phyloP scores from a whole-genome alignment of 2,113 vertebrate genomes.

The Hippolais icterina region DNA sequence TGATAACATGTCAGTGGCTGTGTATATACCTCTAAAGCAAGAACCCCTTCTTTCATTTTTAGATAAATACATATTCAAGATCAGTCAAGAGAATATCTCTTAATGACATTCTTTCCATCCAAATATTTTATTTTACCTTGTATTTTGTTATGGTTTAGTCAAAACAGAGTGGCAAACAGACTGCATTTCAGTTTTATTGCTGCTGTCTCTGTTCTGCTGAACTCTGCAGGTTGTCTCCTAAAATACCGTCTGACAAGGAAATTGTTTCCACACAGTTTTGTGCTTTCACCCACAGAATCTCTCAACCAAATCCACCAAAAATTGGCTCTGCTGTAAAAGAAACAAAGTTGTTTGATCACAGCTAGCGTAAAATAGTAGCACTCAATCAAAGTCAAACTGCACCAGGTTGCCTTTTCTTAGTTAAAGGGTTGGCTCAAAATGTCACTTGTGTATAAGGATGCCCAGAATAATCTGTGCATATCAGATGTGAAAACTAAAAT shows the following conservation, averaged over 20 bases:
- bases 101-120: neutral
- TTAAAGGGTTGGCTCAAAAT: neutral
- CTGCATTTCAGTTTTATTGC: neutral
- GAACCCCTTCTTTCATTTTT: neutral
- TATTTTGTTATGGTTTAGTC: neutral
- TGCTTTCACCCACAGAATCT: neutral
- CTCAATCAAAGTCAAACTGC: neutral
- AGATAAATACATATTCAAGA: neutral
- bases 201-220: neutral
- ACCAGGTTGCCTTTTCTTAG: neutral
- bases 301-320: neutral
- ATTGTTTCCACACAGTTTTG: conserved; percentile 8
- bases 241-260: conserved; percentile 25
- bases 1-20: neutral
- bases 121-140: neutral
- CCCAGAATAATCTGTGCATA: neutral
- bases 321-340: neutral
- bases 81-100: neutral
- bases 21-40: neutral
- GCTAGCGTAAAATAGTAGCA: neutral
- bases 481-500: neutral
- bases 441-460: neutral
- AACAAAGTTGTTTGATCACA: neutral
- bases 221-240: conserved; percentile 1
- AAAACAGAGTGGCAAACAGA: neutral